Percentiles rank a stretch among this genome's conserved stretches.
Evolutionary conservation across 35 echinoderm and acorn worm genomes (phyloP).

Genomic region (Strongylocentrotus purpuratus): DNA sequence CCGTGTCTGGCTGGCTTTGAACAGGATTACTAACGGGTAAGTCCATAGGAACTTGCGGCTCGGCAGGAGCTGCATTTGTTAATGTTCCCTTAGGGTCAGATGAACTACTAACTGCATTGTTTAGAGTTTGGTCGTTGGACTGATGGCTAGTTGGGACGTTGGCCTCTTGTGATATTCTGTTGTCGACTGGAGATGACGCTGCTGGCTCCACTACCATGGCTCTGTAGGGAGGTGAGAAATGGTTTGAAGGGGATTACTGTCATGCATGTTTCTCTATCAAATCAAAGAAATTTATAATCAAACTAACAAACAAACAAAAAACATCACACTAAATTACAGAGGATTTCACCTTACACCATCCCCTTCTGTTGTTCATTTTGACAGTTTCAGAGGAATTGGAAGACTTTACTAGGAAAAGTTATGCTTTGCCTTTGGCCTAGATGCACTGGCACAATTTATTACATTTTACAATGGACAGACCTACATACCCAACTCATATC

Average conservation of each 20-base stretch:
- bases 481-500: too few species aligned
- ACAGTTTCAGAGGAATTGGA: too few species aligned
- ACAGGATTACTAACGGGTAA: not conserved
- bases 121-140: conserved; percentile 16
- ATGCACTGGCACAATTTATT: too few species aligned
- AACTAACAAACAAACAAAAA: too few species aligned
- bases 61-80: not conserved
- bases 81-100: not conserved
- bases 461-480: too few species aligned
- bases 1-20: not conserved
- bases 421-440: too few species aligned
- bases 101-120: conserved; percentile 39
- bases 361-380: too few species aligned
- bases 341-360: too few species aligned
- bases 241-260: not conserved
- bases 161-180: not conserved
- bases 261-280: not conserved
- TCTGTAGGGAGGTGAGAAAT: not conserved
- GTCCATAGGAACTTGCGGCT: conserved; percentile 9
- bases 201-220: not conserved
- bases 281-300: not conserved
- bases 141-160: not conserved
- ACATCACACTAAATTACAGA: too few species aligned
- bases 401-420: too few species aligned
- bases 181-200: not conserved